Evolutionary conservation across 2,113 vertebrate species (phyloP), one percentile per base, ranked within the genome.

Genomic region (Melanotaenia duboulayi): DNA sequence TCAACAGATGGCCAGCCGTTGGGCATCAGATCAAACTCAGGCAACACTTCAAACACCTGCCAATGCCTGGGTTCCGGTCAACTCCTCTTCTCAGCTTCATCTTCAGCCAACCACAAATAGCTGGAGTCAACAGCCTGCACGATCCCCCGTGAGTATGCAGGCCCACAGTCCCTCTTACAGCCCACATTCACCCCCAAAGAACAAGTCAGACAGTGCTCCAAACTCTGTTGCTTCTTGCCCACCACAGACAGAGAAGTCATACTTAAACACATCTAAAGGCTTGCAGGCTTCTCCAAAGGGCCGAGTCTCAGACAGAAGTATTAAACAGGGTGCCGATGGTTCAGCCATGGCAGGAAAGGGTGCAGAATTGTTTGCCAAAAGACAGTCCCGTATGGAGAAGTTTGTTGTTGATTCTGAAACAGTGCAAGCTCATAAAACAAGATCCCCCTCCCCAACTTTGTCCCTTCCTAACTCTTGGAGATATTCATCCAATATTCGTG

Each of bases 371-470:
- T 99, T 99, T 88, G 96, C 96, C 28, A 95, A 92, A 79, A 95
- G 97, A 92, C 97, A 97, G 84, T 95, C 97, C 2, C 95, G 97
- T 20, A 97, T 98, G 97, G 96, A 99, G 90, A 98, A 96, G 84
- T 99, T 96, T 4, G 93, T 99, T 67, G 95, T 98, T 2, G 96
- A 98, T 84, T 94, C 92, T 55, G 94, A 97, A 80, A 96, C 95
- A 1, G 96, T 98, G 65, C 95, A 96, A 90, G 95, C 95, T 71
- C 95, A 95, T 59, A 92, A 90, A 70, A 85, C 91, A 19, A 95
- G 94, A 71, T 86, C 95, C 42, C 83, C 92, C 35, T 99, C 98
- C 62, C 97, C 96, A 4, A 94, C 95, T n/a, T 90, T 94, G 0
- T 99, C 98, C 17, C 93, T 99, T 51, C 97, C 97, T 0, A 94